Conservation (phyloP, 2,113 vertebrate genomes). For the Bufo gargarizans region DNA sequence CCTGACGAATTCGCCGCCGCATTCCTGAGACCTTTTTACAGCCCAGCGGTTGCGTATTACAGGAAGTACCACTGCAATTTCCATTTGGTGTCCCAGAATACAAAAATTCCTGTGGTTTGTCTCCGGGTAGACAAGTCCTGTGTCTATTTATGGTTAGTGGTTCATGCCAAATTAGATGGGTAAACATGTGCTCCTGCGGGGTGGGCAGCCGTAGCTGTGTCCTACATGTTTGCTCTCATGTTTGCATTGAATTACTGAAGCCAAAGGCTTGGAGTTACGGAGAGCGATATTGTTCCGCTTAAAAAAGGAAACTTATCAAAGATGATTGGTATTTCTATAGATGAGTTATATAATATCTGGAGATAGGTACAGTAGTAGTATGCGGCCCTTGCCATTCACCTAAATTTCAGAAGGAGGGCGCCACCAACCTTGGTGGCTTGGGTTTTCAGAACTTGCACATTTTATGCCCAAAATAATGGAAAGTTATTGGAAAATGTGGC, state of each 20-base stretch:
- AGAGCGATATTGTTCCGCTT: neutral
- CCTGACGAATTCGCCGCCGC: neutral
- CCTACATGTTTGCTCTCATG: slow-evolving; percentile 5
- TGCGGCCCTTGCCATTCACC: no score
- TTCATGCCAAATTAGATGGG: slow-evolving; percentile 30
- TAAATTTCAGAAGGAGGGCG: no score
- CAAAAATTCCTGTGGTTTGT: slow-evolving; percentile 47
- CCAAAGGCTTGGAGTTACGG: neutral
- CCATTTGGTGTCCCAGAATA: slow-evolving; percentile 15
- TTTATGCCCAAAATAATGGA: no score
- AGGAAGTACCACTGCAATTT: slow-evolving; percentile 11
- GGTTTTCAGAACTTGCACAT: no score
- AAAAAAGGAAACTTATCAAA: neutral
- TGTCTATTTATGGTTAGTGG: slow-evolving; percentile 25
- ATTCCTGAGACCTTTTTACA: slow-evolving; percentile 8
- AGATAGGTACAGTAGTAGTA: no score
- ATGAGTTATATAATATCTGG: no score
- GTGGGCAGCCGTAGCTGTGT: neutral
- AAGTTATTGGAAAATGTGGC: no score
- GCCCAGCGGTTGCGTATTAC: slow-evolving; percentile 1
- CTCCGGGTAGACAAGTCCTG: slow-evolving; percentile 8
- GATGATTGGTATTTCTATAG: neutral
- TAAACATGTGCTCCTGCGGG: slow-evolving; percentile 10
- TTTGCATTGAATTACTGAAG: neutral
- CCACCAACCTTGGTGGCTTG: no score